Conservation (phyloP, 2,113 vertebrate species). For the Pelecanoides urinatrix region DNA sequence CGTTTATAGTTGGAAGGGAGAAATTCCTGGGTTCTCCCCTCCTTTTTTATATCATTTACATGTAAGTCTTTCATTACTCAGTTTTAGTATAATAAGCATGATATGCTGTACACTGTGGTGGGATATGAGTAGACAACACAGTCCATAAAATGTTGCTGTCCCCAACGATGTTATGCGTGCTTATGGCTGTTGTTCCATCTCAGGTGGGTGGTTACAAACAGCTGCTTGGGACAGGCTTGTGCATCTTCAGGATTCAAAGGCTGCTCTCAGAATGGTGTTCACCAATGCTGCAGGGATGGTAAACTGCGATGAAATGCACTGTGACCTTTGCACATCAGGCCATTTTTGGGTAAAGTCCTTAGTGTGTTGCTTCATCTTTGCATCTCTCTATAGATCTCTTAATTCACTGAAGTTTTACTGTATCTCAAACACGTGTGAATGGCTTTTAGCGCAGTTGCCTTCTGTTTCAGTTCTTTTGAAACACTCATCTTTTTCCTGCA, state of each 20-base stretch:
- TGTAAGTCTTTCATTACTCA: background rate
- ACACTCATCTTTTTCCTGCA: background rate
- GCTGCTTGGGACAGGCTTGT: background rate
- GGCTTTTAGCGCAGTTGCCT: background rate
- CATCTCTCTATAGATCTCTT: background rate
- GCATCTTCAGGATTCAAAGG: background rate
- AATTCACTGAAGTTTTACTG: background rate
- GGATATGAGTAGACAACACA: background rate
- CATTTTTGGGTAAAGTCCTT: background rate
- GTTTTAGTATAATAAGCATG: background rate
- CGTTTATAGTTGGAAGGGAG: background rate
- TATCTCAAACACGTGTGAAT: background rate
- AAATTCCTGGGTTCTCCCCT: background rate
- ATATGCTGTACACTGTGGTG: background rate
- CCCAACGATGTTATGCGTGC: background rate
- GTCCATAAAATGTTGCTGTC: background rate
- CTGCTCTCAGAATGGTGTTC: background rate
- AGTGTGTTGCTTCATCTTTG: background rate
- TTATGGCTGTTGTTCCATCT: background rate
- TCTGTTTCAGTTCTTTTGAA: background rate
- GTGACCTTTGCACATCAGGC: background rate
- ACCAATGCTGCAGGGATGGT: background rate
- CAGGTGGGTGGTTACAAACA: background rate
- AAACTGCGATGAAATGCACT: background rate
- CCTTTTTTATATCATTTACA: background rate